phyloP scores from a whole-genome alignment of 2,113 vertebrate genomes.

The Scartelaos histophorus region DNA sequence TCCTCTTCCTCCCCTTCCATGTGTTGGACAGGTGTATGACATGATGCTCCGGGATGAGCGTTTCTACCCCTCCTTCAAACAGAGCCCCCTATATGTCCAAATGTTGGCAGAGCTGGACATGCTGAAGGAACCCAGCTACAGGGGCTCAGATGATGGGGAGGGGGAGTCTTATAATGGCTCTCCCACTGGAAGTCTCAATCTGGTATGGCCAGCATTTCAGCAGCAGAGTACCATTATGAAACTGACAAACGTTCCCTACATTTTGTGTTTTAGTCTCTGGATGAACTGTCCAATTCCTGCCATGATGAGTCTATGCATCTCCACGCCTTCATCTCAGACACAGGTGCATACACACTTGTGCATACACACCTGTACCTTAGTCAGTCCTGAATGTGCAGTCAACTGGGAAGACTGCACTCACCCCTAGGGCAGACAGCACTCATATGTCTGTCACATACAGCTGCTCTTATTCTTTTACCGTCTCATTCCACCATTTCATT shows the following conservation, averaged over 20 bases:
- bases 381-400: too few relatives aligned
- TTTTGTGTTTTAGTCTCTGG: conserved; percentile 84
- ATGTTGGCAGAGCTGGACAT: conserved; percentile 98
- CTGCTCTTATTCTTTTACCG: conserved; percentile 14
- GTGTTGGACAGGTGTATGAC: conserved; percentile 87
- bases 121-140: conserved; percentile 97
- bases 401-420: too few relatives aligned
- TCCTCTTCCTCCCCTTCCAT: neutral
- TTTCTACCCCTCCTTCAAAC: conserved; percentile 95
- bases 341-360: conserved; percentile 78
- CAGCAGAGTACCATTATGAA: neutral
- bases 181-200: conserved; percentile 94
- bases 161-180: conserved; percentile 97
- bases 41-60: conserved; percentile 94
- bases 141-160: conserved; percentile 95
- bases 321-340: conserved; percentile 96
- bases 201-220: conserved; percentile 77
- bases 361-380: too few relatives aligned
- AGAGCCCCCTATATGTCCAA: conserved; percentile 92
- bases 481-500: conserved; percentile 57
- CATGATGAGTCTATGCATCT: conserved; percentile 89
- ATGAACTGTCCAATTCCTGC: conserved; percentile 90
- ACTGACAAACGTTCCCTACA: neutral
- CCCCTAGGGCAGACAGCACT: too few relatives aligned
- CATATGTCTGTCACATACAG: too few relatives aligned